phyloP scores from a whole-genome alignment of 2,888 invertebrate species.

The Brenthis ino region DNA sequence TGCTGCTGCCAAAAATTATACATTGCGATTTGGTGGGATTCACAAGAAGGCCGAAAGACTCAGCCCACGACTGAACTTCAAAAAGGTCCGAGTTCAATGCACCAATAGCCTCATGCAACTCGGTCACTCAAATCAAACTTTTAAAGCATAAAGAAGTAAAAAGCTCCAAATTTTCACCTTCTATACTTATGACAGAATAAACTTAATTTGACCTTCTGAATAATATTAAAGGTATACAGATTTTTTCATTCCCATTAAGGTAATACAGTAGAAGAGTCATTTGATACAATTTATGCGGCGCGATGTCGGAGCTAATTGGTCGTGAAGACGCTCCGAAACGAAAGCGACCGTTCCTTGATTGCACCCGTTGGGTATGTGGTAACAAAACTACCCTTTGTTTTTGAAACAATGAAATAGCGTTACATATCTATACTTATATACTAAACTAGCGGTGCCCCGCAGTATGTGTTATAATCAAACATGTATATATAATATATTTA shows the following conservation, averaged over 20 bases:
- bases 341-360: slow-evolving; percentile 67
- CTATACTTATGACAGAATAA: too few species aligned
- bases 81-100: too few species aligned
- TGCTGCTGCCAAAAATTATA: too few species aligned
- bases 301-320: slow-evolving; percentile 71
- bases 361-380: slow-evolving; percentile 48
- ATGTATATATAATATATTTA: too few species aligned
- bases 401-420: slow-evolving; percentile 2
- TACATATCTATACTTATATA: background rate
- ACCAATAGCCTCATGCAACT: too few species aligned
- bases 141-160: too few species aligned
- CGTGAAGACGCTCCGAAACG: slow-evolving; percentile 61
- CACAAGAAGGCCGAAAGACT: too few species aligned
- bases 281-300: slow-evolving; percentile 73
- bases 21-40: too few species aligned
- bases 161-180: too few species aligned
- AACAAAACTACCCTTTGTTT: slow-evolving; percentile 15
- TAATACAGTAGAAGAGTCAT: slow-evolving; percentile 53
- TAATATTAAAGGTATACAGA: slow-evolving; percentile 43
- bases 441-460: background rate
- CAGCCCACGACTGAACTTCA: too few species aligned
- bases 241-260: slow-evolving; percentile 30
- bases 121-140: too few species aligned
- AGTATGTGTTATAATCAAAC: too few species aligned
- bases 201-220: background rate